Evolutionary conservation across 2,797 vertebrate genomes (phyloP), one percentile per base, ranked within the genome.

Genomic region (Gorsachius magnificus): DNA sequence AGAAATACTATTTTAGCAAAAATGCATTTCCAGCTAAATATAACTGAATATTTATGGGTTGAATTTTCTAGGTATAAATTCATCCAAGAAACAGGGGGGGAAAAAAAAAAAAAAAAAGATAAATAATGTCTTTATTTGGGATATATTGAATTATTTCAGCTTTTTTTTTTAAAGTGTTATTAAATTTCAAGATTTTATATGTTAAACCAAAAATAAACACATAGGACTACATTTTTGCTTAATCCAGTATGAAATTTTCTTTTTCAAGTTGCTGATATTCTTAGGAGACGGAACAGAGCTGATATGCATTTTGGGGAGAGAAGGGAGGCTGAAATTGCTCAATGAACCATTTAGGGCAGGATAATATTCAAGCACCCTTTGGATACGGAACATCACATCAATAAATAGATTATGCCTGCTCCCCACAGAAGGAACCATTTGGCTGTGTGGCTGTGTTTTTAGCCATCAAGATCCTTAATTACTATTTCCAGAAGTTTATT

Each of bases 401-500:
- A 51, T 51, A 85, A 93, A 51, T 14, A 83, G 38, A 64, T 65
- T 33, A 36, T 29, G n/a, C 31, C 70, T 93, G 38, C 18, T 86
- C 33, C 36, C 61, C 51, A 28, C 43, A 83, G n/a, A 83, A 91
- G 46, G 51, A 86, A 18, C 4, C n/a, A 88, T 65, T 95, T 95
- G 90, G 83, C 83, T 41, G 38, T 41, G 38, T 41, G 38, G 38
- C 38, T 41, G 38, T 41, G 38, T 41, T 41, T 41, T 41, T 41
- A 41, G 66, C 61, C 77, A 84, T 79, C 54, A 48, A 68, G 46
- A 53, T 57, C 77, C 85, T 91, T 68, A 87, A 81, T 85, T 93
- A 36, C 79, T 61, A n/a, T 72, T 94, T 95, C 79, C 85, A 91
- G 79, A 87, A 91, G 79, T 96, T 89, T 84, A 90, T 94, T 75